Conservation (phyloP, 2,888 invertebrate genomes). For the Pollenia griseotomentosa region DNA sequence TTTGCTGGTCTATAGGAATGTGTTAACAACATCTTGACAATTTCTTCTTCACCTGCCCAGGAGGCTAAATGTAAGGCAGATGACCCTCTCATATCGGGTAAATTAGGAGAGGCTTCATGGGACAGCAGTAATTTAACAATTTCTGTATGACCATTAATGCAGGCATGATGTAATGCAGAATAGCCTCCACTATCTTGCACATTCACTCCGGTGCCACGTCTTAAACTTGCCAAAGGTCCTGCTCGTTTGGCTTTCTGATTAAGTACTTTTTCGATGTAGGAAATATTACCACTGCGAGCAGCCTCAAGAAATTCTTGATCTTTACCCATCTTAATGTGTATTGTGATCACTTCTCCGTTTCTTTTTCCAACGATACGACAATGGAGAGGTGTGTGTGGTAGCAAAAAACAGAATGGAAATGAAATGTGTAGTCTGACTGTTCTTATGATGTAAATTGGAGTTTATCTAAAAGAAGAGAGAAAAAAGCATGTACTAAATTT, state of each 20-base stretch:
- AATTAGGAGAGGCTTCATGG: slow-evolving; percentile 93
- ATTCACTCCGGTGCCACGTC: slow-evolving; percentile 95
- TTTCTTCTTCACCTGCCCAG: slow-evolving; percentile 96
- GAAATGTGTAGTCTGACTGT: neutral
- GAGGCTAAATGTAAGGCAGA: slow-evolving; percentile 97
- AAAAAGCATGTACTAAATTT: too few species aligned
- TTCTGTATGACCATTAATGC: slow-evolving; percentile 96
- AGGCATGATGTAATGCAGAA: slow-evolving; percentile 96
- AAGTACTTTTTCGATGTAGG: slow-evolving; percentile 95
- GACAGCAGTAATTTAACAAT: slow-evolving; percentile 93
- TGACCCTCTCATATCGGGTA: slow-evolving; percentile 95
- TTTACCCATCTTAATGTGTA: slow-evolving; percentile 91
- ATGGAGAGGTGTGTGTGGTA: neutral
- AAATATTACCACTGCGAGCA: slow-evolving; percentile 95
- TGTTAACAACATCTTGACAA: slow-evolving; percentile 92
- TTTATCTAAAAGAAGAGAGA: slow-evolving; percentile 46
- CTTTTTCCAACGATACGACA: too few species aligned
- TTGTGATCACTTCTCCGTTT: neutral
- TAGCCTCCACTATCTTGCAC: slow-evolving; percentile 97
- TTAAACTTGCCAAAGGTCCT: slow-evolving; percentile 95
- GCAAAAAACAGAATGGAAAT: slow-evolving; percentile 17
- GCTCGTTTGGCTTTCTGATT: slow-evolving; percentile 95
- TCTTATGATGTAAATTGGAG: neutral
- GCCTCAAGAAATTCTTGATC: slow-evolving; percentile 98
- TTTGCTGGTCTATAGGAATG: slow-evolving; percentile 93